phyloP scores from a whole-genome alignment of 2,797 vertebrate genomes.

The Lacerta viridis region DNA sequence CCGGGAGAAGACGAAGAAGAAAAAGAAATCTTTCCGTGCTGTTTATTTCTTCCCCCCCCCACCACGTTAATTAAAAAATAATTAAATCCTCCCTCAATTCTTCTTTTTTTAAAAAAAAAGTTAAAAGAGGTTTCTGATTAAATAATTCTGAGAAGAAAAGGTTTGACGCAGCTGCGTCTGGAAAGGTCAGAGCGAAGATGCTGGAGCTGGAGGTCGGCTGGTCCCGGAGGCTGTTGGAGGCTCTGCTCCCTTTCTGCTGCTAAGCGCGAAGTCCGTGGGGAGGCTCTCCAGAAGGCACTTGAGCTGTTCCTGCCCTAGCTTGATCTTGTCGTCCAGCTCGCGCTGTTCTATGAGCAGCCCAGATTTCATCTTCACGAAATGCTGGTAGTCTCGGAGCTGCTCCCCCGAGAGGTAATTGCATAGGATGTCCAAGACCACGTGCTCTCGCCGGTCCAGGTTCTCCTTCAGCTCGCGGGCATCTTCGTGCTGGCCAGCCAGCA shows the following conservation, averaged over 20 bases:
- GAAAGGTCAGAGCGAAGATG: constrained; percentile 86
- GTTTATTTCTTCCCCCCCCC: constrained; percentile 50
- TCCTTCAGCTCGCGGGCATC: constrained; percentile 96
- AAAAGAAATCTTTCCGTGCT: constrained; percentile 59
- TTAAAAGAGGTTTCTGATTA: constrained; percentile 58
- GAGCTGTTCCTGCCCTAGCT: constrained; percentile 90
- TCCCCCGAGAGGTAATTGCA: constrained; percentile 83
- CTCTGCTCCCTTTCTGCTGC: constrained; percentile 67
- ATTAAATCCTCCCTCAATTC: constrained; percentile 44
- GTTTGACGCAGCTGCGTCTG: constrained; percentile 20
- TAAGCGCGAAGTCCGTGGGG: constrained; percentile 77
- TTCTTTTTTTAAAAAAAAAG: constrained; percentile 2
- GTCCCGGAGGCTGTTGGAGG: constrained; percentile 69
- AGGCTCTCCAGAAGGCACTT: constrained; percentile 87
- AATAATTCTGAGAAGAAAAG: constrained; percentile 48
- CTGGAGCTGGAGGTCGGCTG: constrained; percentile 63
- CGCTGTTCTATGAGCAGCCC: constrained; percentile 92
- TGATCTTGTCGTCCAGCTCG: constrained; percentile 92
- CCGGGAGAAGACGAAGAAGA: neutral
- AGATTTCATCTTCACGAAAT: constrained; percentile 90
- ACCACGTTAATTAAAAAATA: constrained; percentile 45
- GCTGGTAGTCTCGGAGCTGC: constrained; percentile 90
- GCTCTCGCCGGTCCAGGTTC: constrained; percentile 93
- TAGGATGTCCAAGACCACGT: constrained; percentile 89
- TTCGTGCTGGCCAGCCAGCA: constrained; percentile 91